Evolutionary conservation across 1,140 invertebrate species (phyloP), one percentile per base, ranked within the genome.

Genomic region (Drosophila nigromelanica): DNA sequence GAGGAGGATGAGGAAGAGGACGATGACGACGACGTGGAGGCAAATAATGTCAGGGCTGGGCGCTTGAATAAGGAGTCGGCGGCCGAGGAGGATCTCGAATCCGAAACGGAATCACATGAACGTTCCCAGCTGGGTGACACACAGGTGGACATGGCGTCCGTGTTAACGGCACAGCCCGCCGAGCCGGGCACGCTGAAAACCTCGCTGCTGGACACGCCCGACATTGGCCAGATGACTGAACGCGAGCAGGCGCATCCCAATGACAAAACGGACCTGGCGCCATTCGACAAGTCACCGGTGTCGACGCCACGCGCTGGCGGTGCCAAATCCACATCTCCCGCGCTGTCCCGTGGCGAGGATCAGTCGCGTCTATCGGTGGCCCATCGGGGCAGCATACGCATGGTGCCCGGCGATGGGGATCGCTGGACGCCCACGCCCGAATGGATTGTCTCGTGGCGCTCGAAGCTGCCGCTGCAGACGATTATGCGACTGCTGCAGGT

Each of bases 401-500:
- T 92, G 76, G 85, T 92, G 18, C 90, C 90, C 5, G 60, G 48
- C 21, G 68, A 80, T 5, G 61, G 70, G 1, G 91, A 86, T 52
- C 85, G 90, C 0, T 99, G 98, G 98, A 93, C 95, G 4, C 97
- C 98, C 6, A 97, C 97, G 18, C 94, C 96, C 18, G 97, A 98
- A 73, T 99, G 98, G 98, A 98, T 99, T 39, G 94, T 96, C 73
- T 96, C 97, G 5, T 99, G 99, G 99, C 98, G 99, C 91, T 95
- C 95, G 59, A 99, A 99, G 93, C 93, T 99, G 64, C 99, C 99
- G 1, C 92, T 99, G 54, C 98, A 99, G 93, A 99, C 98, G 30
- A 99, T 99, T 69, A 99, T 99, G 98, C 94, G 99, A 78, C 94
- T 99, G 80, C 93, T 99, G 43, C 99, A 99, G 94, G 99, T 99